These are phyloP conservation scores for Drosophila colorata DNA, from an alignment of 2,888 invertebrate genomes.

Conservation along the genomic window DNA sequence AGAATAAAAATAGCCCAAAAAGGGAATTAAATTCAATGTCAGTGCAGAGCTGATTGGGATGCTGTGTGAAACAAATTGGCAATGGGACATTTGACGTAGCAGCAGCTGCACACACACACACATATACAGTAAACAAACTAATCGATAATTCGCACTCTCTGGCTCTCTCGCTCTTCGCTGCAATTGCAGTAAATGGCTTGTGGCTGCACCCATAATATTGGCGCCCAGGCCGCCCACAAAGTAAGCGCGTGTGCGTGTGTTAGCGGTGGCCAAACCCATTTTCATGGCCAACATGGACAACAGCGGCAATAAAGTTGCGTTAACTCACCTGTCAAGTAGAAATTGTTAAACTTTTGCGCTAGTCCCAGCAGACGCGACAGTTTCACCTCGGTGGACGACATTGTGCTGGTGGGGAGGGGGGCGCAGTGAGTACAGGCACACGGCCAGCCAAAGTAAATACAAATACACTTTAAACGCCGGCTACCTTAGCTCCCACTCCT, in stretches of 20 bases:
- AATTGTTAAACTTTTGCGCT: slow-evolving; percentile 95
- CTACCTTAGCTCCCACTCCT: slow-evolving; percentile 55
- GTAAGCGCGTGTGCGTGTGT: slow-evolving; percentile 17
- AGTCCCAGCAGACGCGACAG: slow-evolving; percentile 91
- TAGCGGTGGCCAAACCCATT: slow-evolving; percentile 58
- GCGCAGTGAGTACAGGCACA: slow-evolving; percentile 29
- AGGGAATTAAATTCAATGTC: slow-evolving; percentile 45
- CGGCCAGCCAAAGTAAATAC: slow-evolving; percentile 49
- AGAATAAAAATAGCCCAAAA: slow-evolving; percentile 40
- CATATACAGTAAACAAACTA: slow-evolving; percentile 57
- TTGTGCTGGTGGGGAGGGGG: slow-evolving; percentile 46
- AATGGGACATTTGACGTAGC: slow-evolving; percentile 43
- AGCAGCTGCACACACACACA: slow-evolving; percentile 20
- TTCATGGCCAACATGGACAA: slow-evolving; percentile 42
- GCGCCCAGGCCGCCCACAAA: slow-evolving; percentile 54
- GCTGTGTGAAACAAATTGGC: slow-evolving; percentile 42
- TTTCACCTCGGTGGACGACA: slow-evolving; percentile 84
- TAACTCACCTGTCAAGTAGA: slow-evolving; percentile 92
- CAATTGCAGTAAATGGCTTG: slow-evolving; percentile 49
- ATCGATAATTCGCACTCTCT: slow-evolving; percentile 62
- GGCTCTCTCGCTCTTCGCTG: slow-evolving; percentile 43
- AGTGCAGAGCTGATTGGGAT: slow-evolving; percentile 40
- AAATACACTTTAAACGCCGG: slow-evolving; percentile 61
- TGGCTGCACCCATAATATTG: slow-evolving; percentile 53
- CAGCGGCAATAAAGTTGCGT: slow-evolving; percentile 19